A percentile compares a stretch with the other conserved stretches of the same genome.
phyloP scores from a whole-genome alignment of 2,888 invertebrate genomes.

The Margaritifera margaritifera region DNA sequence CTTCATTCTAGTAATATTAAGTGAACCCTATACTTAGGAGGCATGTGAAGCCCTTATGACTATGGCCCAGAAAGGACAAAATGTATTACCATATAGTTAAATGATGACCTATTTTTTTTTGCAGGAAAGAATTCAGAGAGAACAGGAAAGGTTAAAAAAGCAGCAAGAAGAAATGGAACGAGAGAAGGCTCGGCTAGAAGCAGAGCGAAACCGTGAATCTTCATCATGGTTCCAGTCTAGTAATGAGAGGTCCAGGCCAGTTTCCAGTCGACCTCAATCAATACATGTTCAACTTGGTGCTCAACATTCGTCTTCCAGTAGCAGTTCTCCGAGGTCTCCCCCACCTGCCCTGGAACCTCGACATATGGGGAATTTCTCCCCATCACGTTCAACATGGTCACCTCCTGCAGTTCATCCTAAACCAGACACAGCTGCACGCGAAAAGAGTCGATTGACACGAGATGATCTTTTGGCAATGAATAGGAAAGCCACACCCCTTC shows the following conservation, averaged over 20 bases:
- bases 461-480: slow-evolving; percentile 64
- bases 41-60: too few species aligned
- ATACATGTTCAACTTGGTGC: not conserved
- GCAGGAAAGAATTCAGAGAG: slow-evolving; percentile 50
- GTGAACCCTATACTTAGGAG: too few species aligned
- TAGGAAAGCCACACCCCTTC: slow-evolving; percentile 55
- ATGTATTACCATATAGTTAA: not conserved
- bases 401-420: slow-evolving; percentile 11
- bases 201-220: slow-evolving; percentile 29
- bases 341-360: slow-evolving; percentile 29
- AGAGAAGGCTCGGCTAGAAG: slow-evolving; percentile 44
- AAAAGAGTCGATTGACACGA: slow-evolving; percentile 41
- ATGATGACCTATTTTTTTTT: slow-evolving; percentile 11
- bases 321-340: slow-evolving; percentile 28
- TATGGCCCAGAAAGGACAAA: not conserved
- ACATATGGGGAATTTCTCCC: slow-evolving; percentile 16
- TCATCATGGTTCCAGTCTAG: slow-evolving; percentile 2
- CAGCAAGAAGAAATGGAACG: slow-evolving; percentile 50
- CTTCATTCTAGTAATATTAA: too few species aligned
- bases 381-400: slow-evolving; percentile 29
- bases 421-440: slow-evolving; percentile 18
- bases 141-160: slow-evolving; percentile 44
- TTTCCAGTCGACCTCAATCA: too few species aligned
- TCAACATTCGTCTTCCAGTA: slow-evolving; percentile 19
- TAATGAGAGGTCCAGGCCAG: not conserved